Evolutionary conservation across 2,113 vertebrate species (phyloP), one percentile per base, ranked within the genome.

Genomic region (Orycteropus afer): DNA sequence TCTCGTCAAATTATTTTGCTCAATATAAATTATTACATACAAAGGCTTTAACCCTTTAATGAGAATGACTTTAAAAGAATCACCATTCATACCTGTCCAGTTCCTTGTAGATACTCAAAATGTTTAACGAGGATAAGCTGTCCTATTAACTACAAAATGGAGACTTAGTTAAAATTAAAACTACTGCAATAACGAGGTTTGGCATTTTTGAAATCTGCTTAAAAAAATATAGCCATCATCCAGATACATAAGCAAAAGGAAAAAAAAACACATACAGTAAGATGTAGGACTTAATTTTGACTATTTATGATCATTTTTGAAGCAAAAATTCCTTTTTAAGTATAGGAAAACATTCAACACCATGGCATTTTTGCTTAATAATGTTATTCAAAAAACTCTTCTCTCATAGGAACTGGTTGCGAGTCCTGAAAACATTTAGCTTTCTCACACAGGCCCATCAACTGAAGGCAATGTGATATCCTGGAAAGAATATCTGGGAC

Each of bases 11-110:
- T 51, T 73, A 67, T 77, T 92, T 76, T 92, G 57, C 65, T 81
- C 74, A 78, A 74, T 32, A 40, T 61, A 91, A 78, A 73, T 37
- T 71, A 78, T 63, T 90, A 87, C 91, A 47, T 37, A 59, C 29
- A 71, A 73, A 91, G n/a, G 53, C 42, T 59, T 86, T 89, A 79
- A 87, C 2, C 10, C 59, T 17, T 73, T 78, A 88, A 91, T n/a
- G 47, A 94, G 89, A 95, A 51, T 77, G 27, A 92, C n/a, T 93
- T 91, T 69, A 92, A 80, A 92, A 71, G 69, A 94, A 82, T 51
- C 32, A 94, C 65, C 42, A 55, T 84, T 87, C 27, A 84, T 22
- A 74, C 18, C 8, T 63, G 78, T 78, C 82, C 76, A 63, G 91
- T 80, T 89, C 55, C 57, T 80, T 67, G 8, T 27, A 80, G 29